Conservation (phyloP, 92 coral and sea anemone genomes). For the Porites cylindrica region DNA sequence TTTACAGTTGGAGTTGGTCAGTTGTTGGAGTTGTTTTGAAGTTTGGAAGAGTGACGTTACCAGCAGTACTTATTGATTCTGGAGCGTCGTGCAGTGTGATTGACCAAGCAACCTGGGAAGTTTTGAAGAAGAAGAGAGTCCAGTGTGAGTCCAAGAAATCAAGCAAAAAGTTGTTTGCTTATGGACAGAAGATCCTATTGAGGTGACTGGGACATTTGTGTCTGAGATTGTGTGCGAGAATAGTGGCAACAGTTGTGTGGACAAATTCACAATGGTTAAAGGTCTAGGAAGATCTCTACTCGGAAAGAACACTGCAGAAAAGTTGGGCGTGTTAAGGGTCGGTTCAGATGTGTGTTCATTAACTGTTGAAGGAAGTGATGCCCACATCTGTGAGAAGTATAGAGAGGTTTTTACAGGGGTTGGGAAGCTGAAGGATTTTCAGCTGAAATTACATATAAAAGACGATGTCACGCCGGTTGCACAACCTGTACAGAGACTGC, state of each 20-base stretch:
- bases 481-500: conserved; percentile 23
- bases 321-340: conserved; percentile 15
- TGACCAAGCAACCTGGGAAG: no score
- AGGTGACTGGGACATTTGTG: neutral
- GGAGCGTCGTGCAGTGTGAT: no score
- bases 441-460: conserved; percentile 16
- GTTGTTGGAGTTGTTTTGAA: no score
- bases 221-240: conserved; percentile 43
- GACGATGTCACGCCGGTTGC: conserved; percentile 34
- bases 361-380: conserved; percentile 11
- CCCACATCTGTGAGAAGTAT: conserved; percentile 24
- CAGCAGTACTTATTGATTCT: no score
- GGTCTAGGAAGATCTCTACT: conserved; percentile 40
- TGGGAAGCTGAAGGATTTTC: conserved; percentile 30
- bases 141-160: no score
- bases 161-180: no score
- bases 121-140: neutral
- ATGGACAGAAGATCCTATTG: no score
- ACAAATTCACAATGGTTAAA: conserved; percentile 45
- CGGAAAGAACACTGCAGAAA: conserved; percentile 30
- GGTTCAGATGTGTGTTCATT: conserved; percentile 23
- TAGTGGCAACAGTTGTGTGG: conserved; percentile 45
- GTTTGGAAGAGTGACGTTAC: no score
- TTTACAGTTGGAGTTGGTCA: no score
- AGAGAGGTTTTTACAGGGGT: conserved; percentile 27